Percentiles rank a stretch among this genome's conserved stretches.
These are phyloP conservation scores for Grammomys surdaster DNA, from an alignment of 2,113 vertebrate species.

Conservation along the genomic window DNA sequence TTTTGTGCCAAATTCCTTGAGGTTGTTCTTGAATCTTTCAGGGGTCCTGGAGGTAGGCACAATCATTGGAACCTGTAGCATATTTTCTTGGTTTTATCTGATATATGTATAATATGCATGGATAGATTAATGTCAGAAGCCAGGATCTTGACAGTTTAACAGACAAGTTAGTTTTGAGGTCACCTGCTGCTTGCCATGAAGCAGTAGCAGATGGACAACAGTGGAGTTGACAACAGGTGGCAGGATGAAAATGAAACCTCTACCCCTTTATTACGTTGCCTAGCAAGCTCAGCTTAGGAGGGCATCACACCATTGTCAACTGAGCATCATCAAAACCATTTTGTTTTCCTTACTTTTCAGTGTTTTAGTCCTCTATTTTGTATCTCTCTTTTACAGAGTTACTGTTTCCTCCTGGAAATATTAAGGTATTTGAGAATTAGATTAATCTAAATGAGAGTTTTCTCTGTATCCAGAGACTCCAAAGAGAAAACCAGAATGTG, in stretches of 20 bases:
- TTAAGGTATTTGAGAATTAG: background rate
- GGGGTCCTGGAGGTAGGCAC: background rate
- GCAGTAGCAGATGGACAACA: background rate
- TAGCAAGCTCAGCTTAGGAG: background rate
- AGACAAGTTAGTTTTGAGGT: background rate
- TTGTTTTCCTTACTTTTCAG: background rate
- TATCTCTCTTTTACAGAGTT: background rate
- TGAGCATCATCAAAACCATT: background rate
- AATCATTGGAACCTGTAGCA: background rate
- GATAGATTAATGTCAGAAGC: background rate
- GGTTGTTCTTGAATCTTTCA: background rate
- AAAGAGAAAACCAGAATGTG: background rate
- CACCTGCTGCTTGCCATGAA: background rate
- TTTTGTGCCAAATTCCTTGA: constrained; percentile 7
- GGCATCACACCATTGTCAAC: background rate
- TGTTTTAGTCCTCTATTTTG: background rate
- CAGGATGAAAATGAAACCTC: background rate
- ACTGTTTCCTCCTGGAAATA: background rate
- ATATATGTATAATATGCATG: background rate
- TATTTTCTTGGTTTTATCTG: background rate
- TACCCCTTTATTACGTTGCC: background rate
- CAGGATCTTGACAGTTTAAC: background rate
- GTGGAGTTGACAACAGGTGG: background rate
- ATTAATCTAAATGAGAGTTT: background rate
- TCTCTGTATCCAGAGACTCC: background rate